Conservation (phyloP, 2,797 vertebrate species). For the Nasua narica region DNA sequence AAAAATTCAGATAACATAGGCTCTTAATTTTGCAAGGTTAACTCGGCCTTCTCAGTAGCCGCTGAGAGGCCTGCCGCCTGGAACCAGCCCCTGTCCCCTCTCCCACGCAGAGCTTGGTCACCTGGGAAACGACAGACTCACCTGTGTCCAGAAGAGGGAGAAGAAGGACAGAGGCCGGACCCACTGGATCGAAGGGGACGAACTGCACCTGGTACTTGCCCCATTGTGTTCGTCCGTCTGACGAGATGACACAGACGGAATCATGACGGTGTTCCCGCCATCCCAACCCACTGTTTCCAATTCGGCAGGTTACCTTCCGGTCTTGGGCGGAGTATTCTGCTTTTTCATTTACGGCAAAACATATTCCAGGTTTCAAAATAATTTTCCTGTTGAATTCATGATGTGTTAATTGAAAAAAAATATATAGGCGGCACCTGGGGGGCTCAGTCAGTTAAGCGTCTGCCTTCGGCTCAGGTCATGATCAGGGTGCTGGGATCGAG, state of each 20-base stretch:
- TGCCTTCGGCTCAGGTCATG: no score
- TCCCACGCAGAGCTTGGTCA: conserved; percentile 86
- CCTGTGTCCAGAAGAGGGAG: conserved; percentile 90
- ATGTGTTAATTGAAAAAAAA: background rate
- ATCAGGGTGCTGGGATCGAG: no score
- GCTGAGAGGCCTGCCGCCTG: background rate
- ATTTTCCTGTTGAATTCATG: background rate
- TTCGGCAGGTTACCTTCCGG: background rate
- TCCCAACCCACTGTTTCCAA: background rate
- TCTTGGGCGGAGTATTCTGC: background rate
- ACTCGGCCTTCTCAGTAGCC: background rate
- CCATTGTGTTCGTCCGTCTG: background rate
- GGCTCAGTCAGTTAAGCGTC: no score
- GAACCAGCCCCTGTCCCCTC: background rate
- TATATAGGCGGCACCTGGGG: background rate
- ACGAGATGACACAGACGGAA: background rate
- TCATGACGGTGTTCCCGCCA: background rate
- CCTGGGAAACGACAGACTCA: conserved; percentile 89
- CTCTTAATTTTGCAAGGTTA: background rate
- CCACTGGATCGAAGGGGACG: conserved; percentile 92
- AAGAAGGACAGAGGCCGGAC: conserved; percentile 93
- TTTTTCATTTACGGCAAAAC: background rate
- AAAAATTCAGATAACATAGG: background rate
- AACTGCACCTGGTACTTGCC: conserved; percentile 89
- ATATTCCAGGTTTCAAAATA: background rate